Conservation (phyloP, 1,140 invertebrate species). For the Venturia canescens region DNA sequence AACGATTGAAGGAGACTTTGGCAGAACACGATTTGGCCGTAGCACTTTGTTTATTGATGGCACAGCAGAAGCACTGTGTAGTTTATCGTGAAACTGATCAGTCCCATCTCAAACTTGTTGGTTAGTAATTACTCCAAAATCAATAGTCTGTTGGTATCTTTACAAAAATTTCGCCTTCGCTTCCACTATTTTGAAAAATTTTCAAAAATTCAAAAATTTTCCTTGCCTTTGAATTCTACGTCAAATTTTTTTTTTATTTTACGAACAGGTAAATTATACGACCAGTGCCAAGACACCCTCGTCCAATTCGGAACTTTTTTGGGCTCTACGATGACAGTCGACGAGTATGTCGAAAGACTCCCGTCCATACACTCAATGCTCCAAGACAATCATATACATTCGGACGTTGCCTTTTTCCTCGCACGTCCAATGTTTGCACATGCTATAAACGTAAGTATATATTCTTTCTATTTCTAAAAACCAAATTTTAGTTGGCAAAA, state of each 20-base stretch:
- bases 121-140: conserved; percentile 67
- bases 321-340: conserved; percentile 93
- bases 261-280: conserved; percentile 80
- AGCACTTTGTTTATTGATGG: conserved; percentile 95
- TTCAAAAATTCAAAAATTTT: no score
- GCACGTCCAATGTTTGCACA: conserved; percentile 94
- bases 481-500: no score
- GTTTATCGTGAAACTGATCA: conserved; percentile 91
- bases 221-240: no score
- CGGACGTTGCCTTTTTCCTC: conserved; percentile 98
- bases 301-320: conserved; percentile 99
- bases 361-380: conserved; percentile 94
- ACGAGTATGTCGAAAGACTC: conserved; percentile 94
- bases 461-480: neutral
- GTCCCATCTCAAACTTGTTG: conserved; percentile 94
- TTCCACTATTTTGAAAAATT: no score
- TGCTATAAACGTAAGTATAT: conserved; percentile 88
- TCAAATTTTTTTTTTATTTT: conserved; percentile 12
- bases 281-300: conserved; percentile 98
- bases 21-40: conserved; percentile 95
- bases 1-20: conserved; percentile 96
- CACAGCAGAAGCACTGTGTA: conserved; percentile 97
- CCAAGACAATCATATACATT: conserved; percentile 94
- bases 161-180: no score
- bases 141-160: neutral